These are phyloP conservation scores for Spondyliosoma cantharus DNA, from an alignment of 2,797 vertebrate species.

Conservation along the genomic window DNA sequence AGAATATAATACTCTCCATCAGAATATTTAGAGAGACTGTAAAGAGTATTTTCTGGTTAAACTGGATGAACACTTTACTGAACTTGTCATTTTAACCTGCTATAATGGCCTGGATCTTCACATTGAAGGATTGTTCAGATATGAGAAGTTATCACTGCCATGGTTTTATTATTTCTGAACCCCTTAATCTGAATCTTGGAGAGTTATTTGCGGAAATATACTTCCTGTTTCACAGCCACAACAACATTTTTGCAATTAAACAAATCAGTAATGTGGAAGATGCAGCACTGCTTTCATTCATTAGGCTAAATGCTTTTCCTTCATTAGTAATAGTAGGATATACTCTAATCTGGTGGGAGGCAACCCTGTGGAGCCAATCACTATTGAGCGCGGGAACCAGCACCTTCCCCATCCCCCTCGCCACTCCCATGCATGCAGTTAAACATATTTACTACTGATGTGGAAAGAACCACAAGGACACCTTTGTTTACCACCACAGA, in stretches of 20 bases:
- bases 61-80: slow-evolving; percentile 1
- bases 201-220: not conserved
- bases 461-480: slow-evolving; percentile 60
- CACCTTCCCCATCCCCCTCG: not conserved
- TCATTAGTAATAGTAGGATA: slow-evolving; percentile 16
- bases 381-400: not conserved
- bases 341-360: slow-evolving; percentile 43
- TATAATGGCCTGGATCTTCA: not conserved
- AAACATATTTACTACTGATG: slow-evolving; percentile 67
- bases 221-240: not conserved
- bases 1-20: not conserved
- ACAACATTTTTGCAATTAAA: not conserved
- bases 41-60: not conserved
- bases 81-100: not conserved
- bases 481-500: slow-evolving; percentile 61
- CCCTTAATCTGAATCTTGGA: not conserved
- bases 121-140: not conserved
- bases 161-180: not conserved
- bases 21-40: too few relatives aligned
- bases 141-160: not conserved
- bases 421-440: slow-evolving; percentile 43
- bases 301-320: slow-evolving; percentile 15
- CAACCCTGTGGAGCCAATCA: slow-evolving; percentile 44
- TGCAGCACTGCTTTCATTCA: slow-evolving; percentile 12
- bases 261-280: not conserved